Base-by-base conservation (phyloP, 1,140 invertebrate genomes). In the Drosophila nebulosa region DNA sequence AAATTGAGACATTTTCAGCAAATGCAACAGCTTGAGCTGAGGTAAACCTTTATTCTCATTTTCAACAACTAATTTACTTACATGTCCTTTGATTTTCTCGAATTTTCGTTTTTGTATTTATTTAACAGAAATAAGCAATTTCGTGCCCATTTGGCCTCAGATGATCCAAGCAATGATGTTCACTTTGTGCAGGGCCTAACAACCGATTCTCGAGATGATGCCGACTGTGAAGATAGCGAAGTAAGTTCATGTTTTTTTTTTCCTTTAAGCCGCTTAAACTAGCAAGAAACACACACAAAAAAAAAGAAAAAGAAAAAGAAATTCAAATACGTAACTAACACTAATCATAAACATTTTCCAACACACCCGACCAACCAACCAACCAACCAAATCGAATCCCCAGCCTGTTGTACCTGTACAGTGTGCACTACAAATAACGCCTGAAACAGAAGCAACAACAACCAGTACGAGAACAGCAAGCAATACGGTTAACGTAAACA, bases 1-100 rank as follows among this genome's bases (percentile, higher is more conserved):
- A 96, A 97, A 91, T 92, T 97, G 18, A 93, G 95, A 63, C 95
- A 96, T 73, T 96, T 96, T 36, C 96, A 96, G 88, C 95, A 96
- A 79, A 91, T 92, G 90, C 90, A 91, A 53, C 95, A 96, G 89
- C 90, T 97, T 42, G 96, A 97, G 91, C 93, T 94, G 46, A 94
- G 94, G 93, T 94, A 84, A 58, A 18, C 7, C 1, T 7, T 1
- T 18, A 7, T 16, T 6, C n/a, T 4, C 7, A 42, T 2, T 1
- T 0, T n/a, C n/a, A n/a, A n/a, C 39, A 18, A 0, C 4, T 24
- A 35, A 5, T 6, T 16, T 9, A 35, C 10, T 18, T 30, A 36
- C 21, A 14, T n/a, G 21, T 7, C 16, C 3, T 1, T 18, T 4
- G 4, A 14, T 39, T 39, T 5, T 0, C 1, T 4, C 5, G 2